Conservation (phyloP, 2,797 vertebrate species). For the Rhabdophis nuchalis region DNA sequence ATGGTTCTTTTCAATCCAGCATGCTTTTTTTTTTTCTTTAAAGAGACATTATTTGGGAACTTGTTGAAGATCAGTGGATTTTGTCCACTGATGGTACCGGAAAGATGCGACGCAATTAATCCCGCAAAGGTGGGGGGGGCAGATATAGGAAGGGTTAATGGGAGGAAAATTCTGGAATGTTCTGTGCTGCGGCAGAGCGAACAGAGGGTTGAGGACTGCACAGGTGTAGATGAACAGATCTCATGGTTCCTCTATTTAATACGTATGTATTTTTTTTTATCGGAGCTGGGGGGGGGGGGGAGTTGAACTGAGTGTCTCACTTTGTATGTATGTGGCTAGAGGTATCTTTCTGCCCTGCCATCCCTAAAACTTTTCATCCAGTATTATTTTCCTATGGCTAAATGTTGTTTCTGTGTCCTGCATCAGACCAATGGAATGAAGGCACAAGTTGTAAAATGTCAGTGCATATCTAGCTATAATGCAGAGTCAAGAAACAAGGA, state of each 20-base stretch:
- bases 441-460: slow-evolving; percentile 67
- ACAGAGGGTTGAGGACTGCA: slow-evolving; percentile 71
- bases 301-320: slow-evolving; percentile 32
- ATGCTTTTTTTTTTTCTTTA: slow-evolving; percentile 1
- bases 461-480: slow-evolving; percentile 58
- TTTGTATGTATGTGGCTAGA: slow-evolving; percentile 30
- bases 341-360: slow-evolving; percentile 50
- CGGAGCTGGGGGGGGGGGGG: slow-evolving; percentile 60
- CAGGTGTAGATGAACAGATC: slow-evolving; percentile 69
- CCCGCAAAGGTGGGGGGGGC: slow-evolving; percentile 64
- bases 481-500: slow-evolving; percentile 53
- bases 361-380: slow-evolving; percentile 29
- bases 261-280: slow-evolving; percentile 69
- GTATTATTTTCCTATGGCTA: slow-evolving; percentile 43
- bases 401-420: slow-evolving; percentile 64
- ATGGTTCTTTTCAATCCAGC: slow-evolving; percentile 59
- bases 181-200: slow-evolving; percentile 73
- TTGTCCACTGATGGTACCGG: slow-evolving; percentile 75
- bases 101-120: slow-evolving; percentile 78
- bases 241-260: slow-evolving; percentile 62
- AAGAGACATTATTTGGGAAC: slow-evolving; percentile 46
- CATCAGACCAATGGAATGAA: slow-evolving; percentile 64
- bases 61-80: slow-evolving; percentile 63
- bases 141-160: slow-evolving; percentile 77
- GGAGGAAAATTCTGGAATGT: slow-evolving; percentile 84